A percentile compares a stretch with the other conserved stretches of the same genome.
phyloP scores from a whole-genome alignment of 2,113 vertebrate genomes.

The Camarhynchus parvulus region DNA sequence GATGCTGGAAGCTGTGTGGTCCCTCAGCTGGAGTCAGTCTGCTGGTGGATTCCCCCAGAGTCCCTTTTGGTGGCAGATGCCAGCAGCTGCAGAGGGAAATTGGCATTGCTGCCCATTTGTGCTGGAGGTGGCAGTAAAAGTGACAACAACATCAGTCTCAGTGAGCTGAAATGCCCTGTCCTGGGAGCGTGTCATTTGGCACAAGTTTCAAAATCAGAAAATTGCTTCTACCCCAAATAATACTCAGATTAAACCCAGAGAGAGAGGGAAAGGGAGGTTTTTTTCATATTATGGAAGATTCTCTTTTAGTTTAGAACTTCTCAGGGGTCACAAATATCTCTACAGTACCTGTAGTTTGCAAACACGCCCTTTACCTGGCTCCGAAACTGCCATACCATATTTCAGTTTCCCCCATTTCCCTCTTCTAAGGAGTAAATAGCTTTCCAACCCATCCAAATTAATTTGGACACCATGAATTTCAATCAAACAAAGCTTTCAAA shows the following conservation, averaged over 20 bases:
- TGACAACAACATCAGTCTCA: conserved; percentile 41
- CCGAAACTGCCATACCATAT: not conserved
- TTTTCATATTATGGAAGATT: not conserved
- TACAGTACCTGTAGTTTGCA: not conserved
- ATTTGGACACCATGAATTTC: not conserved
- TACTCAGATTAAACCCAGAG: not conserved
- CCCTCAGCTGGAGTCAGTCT: not conserved
- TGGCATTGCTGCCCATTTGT: not conserved
- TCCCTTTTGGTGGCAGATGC: not conserved
- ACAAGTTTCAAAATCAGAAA: not conserved
- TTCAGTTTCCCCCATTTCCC: not conserved
- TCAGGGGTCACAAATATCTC: not conserved
- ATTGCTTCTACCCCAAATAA: conserved; percentile 1
- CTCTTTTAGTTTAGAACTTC: not conserved
- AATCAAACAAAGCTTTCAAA: not conserved
- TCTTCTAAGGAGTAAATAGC: not conserved
- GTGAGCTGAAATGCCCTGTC: conserved; percentile 7
- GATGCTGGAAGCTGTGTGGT: not conserved
- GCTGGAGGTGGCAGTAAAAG: conserved; percentile 8
- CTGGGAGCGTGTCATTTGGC: conserved; percentile 2
- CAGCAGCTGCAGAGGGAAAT: not conserved
- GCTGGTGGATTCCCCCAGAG: not conserved
- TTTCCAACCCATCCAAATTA: not conserved
- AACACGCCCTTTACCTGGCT: not conserved
- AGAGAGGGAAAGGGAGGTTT: not conserved